Base-by-base conservation (phyloP, 1,140 invertebrate genomes). In the Sycophila sp. region DNA sequence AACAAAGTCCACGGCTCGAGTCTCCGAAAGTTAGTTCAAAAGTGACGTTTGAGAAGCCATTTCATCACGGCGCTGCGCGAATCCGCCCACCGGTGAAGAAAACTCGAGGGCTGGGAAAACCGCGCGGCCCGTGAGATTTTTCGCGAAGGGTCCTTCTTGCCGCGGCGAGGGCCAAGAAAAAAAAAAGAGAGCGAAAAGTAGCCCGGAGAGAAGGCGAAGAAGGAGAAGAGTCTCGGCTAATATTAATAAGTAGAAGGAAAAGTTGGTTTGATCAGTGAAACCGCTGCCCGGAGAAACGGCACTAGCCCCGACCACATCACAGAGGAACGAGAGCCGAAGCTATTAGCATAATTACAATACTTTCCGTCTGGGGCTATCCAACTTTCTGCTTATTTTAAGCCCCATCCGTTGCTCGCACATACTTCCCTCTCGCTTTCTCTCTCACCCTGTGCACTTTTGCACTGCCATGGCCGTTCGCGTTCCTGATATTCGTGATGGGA, bases 291-390 rank as follows among this genome's bases (percentile, higher is more conserved):
- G 78, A 80, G 77, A 74, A 77, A 60, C n/a, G 36, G 19, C 13
- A 8, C n/a, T 47, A 4, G 36, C 17, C 6, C 17, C 42, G 19
- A 47, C 42, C 42, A 47, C 42, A 47, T 47, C 42, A 47, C 17
- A 66, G 63, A 17, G 38, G 30, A 17, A n/a, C 34, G 19, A 26
- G 45, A 26, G 73, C 77, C 79, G 77, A 81, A 81, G 84, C 84
- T 85, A 84, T 86, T 86, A 86, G 84, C 83, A 85, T 86, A 86
- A 86, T 86, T 86, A 86, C 83, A 85, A 85, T 85, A 84, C 83
- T 83, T 85, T 78, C 76, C 76, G 75, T 80, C 80, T 78, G 77
- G 76, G 76, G 76, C 76, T 72, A 76, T 77, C 76, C 81, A 82
- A 83, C 81, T 84, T 83, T 85, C 78, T 81, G 82, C 81, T 85